Percentiles rank a stretch among this genome's conserved stretches.
Conservation (phyloP, 2,797 vertebrate species). For the Salmo trutta region DNA sequence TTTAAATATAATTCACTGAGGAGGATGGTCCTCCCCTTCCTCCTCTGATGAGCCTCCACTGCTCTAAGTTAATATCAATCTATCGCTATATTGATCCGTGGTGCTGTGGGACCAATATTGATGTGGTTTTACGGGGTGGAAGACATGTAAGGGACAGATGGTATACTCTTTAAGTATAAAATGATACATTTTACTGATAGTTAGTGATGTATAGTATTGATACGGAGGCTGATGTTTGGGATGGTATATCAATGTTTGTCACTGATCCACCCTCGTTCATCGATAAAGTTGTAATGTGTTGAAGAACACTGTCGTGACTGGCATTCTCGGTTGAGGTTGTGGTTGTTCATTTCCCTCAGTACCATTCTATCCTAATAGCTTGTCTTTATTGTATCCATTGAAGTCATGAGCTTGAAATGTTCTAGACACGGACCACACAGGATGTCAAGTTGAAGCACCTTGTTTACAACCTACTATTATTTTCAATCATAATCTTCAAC, state of each 20-base stretch:
- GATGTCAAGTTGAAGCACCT: not conserved
- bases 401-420: not conserved
- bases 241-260: not conserved
- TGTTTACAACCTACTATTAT: not conserved
- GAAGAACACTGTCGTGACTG: not conserved
- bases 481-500: not conserved
- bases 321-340: not conserved
- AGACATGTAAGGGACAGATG: not conserved
- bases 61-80: not conserved
- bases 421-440: not conserved
- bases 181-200: not conserved
- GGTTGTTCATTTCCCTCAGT: not conserved
- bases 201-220: not conserved
- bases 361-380: not conserved
- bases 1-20: too few relatives aligned
- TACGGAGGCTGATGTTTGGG: not conserved
- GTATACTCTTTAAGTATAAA: not conserved
- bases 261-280: not conserved
- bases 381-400: not conserved
- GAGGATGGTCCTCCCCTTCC: too few relatives aligned
- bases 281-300: constrained; percentile 1
- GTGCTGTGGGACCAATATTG: not conserved
- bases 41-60: too few relatives aligned
- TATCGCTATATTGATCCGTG: not conserved
- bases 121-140: not conserved